These are phyloP conservation scores for Noctua janthina DNA, from an alignment of 2,888 invertebrate species.

Conservation along the genomic window DNA sequence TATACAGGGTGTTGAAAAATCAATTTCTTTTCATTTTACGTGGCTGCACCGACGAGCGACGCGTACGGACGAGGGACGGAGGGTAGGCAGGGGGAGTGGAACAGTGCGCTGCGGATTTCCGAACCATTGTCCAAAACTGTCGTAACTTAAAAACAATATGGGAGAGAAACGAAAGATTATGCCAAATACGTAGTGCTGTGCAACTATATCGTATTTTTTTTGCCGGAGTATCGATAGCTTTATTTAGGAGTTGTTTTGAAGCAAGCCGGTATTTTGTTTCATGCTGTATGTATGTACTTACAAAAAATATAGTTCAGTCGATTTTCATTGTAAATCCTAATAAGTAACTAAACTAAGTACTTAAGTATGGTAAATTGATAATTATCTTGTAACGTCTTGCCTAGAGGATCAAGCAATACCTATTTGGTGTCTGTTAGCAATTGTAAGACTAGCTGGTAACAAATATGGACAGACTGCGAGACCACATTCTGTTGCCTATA, in stretches of 20 bases:
- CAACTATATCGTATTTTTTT: background rate
- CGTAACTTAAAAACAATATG: constrained; percentile 87
- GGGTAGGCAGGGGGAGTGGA: constrained; percentile 32
- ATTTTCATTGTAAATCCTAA: background rate
- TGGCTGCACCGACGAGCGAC: constrained; percentile 42
- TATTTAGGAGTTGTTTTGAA: background rate
- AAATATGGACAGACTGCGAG: background rate
- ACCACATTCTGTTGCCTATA: background rate
- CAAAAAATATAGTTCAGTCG: background rate
- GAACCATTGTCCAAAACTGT: constrained; percentile 83
- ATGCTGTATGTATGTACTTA: background rate
- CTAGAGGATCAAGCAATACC: background rate
- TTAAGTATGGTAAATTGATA: background rate
- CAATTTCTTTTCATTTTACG: constrained; percentile 62
- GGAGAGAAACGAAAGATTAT: constrained; percentile 72
- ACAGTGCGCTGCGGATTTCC: constrained; percentile 75
- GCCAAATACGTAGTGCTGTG: constrained; percentile 66
- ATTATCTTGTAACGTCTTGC: background rate
- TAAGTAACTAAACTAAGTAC: background rate
- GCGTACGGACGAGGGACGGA: background rate
- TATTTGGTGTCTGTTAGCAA: background rate
- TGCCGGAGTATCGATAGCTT: constrained; percentile 25
- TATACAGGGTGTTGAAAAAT: constrained; percentile 60
- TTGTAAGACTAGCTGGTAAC: background rate
- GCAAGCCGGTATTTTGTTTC: background rate